Conservation (phyloP, 1,140 invertebrate genomes). For the Heliothis subflexa region DNA sequence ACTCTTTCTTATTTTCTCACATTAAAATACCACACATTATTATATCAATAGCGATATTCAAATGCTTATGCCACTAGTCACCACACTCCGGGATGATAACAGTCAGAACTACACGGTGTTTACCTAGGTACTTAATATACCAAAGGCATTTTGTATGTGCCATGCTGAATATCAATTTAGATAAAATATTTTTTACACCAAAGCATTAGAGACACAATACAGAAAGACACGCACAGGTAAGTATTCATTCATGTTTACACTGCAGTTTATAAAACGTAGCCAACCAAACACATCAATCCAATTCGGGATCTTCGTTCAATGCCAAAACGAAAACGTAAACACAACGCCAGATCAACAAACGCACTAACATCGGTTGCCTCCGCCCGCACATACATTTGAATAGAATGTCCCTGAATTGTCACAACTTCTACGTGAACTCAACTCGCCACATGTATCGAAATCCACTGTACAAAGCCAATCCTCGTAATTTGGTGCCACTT, state of each 20-base stretch:
- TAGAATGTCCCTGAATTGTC: slow-evolving; percentile 55
- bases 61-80: neutral
- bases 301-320: slow-evolving; percentile 75
- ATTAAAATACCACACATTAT: neutral
- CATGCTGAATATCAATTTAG: slow-evolving; percentile 1
- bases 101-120: neutral
- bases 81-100: neutral
- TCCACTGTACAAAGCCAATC: slow-evolving; percentile 12
- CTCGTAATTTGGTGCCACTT: slow-evolving; percentile 27
- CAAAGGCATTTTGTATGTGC: neutral
- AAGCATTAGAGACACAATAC: slow-evolving; percentile 9
- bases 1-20: neutral
- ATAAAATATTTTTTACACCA: neutral
- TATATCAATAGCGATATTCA: neutral
- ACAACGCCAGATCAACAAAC: slow-evolving; percentile 76
- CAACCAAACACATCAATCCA: slow-evolving; percentile 68
- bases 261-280: slow-evolving; percentile 63
- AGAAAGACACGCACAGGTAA: slow-evolving; percentile 40
- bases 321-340: slow-evolving; percentile 80
- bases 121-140: neutral
- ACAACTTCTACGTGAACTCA: slow-evolving; percentile 45
- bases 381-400: slow-evolving; percentile 49
- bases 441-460: slow-evolving; percentile 52
- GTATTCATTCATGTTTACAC: slow-evolving; percentile 67
- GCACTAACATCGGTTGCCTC: slow-evolving; percentile 58